Base-by-base conservation (phyloP, 1,140 invertebrate species). In the Formica selysi region DNA sequence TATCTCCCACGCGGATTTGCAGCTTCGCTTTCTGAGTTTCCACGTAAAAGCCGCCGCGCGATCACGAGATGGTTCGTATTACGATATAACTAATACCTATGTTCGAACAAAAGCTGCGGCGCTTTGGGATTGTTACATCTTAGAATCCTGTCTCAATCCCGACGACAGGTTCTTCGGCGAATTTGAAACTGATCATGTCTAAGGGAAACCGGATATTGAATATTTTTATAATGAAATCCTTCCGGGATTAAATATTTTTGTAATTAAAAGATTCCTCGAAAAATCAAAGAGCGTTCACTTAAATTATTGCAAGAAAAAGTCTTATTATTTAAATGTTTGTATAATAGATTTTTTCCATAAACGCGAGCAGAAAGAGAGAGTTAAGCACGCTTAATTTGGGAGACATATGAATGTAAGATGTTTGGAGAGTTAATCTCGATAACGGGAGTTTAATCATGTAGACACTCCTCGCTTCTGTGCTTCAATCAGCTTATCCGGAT, bases 1-100 rank as follows among this genome's bases (percentile, higher is more conserved):
- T 26, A 26, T 88, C 86, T 90, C 89, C 78, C 89, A 90, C 89
- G 89, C 87, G 90, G 89, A 89, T 89, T 91, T 91, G 51, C 89
- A 86, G 86, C 86, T 84, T 88, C 83, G 76, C 89, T 76, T 87
- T 83, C 71, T 74, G 74, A 64, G 57, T 48, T 41, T 26, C n/a
- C 19, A 41, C 51, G 32, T 32, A 22, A 38, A 48, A 71, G 67
- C 70, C 61, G 13, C 0, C 19, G 38, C 70, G 68, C 67, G 76
- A 71, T 89, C 88, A 76, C 67, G 88, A 79, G 76, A 89, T 32
- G 5, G 29, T 29, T 7, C 29, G 26, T 32, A 19, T 5, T 51
- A 51, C 48, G 68, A 74, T 61, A 61, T 41, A 74, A 16, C 26
- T 61, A 74, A 62, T 41, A 22, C 32, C 32, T 32, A 1, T 29